A percentile compares a stretch with the other conserved stretches of the same genome.
These are phyloP conservation scores for Oryzias melastigma DNA, from an alignment of 2,113 vertebrate genomes.

Conservation along the genomic window DNA sequence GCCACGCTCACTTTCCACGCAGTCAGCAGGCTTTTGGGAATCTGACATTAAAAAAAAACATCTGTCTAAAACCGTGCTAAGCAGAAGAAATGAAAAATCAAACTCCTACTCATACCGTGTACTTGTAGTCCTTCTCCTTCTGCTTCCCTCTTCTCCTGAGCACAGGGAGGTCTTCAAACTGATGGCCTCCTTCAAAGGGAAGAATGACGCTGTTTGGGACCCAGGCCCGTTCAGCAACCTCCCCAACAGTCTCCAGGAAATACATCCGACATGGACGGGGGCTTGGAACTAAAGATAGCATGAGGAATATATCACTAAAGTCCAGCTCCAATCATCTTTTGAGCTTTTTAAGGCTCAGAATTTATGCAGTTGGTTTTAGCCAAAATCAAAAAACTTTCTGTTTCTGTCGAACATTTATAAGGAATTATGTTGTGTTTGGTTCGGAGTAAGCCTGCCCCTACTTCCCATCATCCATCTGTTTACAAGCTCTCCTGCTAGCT, in stretches of 20 bases:
- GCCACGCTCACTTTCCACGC: conserved; percentile 90
- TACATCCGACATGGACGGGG: conserved; percentile 89
- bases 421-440: too few relatives aligned
- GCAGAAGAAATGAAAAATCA: too few relatives aligned
- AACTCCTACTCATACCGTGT: conserved; percentile 78
- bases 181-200: conserved; percentile 90
- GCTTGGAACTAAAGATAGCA: conserved; percentile 73
- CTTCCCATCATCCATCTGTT: too few relatives aligned
- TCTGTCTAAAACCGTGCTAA: conserved; percentile 1
- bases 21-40: conserved; percentile 88
- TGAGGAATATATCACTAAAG: neutral
- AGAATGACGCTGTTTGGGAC: conserved; percentile 87
- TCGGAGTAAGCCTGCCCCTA: too few relatives aligned
- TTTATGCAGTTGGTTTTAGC: too few relatives aligned
- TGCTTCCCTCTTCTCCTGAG: conserved; percentile 88
- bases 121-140: conserved; percentile 91
- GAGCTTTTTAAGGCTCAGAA: too few relatives aligned
- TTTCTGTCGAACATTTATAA: too few relatives aligned
- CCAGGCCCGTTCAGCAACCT: conserved; percentile 88
- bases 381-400: too few relatives aligned
- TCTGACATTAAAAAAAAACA: conserved; percentile 75
- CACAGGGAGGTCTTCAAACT: conserved; percentile 90
- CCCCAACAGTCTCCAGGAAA: conserved; percentile 89
- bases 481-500: too few relatives aligned
- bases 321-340: too few relatives aligned